Evolutionary conservation across 1,140 invertebrate genomes (phyloP), one percentile per base, ranked within the genome.

Genomic region (Thaumetopoea pityocampa): DNA sequence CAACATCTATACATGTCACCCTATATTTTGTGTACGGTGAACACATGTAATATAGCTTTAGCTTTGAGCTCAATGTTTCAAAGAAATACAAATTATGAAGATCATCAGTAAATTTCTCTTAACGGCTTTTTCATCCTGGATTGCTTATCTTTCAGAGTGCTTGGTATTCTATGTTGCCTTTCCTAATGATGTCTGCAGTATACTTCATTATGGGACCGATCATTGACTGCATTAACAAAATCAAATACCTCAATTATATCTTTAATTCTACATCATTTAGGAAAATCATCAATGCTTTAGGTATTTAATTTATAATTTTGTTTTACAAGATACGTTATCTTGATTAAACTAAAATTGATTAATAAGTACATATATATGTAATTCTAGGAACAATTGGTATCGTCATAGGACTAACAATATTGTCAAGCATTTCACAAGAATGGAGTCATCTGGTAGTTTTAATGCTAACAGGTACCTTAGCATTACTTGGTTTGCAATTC

Each of bases 251-350:
- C 4, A 36, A 44, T 15, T 65, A 65, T 10, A 24, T 72, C 3
- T 54, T 76, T n/a, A 65, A 56, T 15, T 34, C 53, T 7, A 65
- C 55, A 6, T 51, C 67, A 35, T 63, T 61, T 3, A 67, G 70
- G 16, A 81, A 72, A 55, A 18, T 71, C 29, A 52, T 78, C 6
- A 78, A 76, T 42, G 57, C 42, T 5, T 23, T 76, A 29, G 72
- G 77, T 78, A 38, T 40, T 41, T 57, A 14, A 19, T 15, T 24
- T 8, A n/a, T 6, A 2, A 18, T 3, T 10, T 16, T 42, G 19
- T 34, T 14, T 5, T 18, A 7, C 6, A 10, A 18, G 17, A 23
- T 20, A 19, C 7, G 11, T 34, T 34, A 12, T 17, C 18, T 24
- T n/a, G n/a, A 18, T 12, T 30, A 9, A 30, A 32, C 3, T 19